phyloP scores from a whole-genome alignment of 2,113 vertebrate species.

The Seriola rivoliana region DNA sequence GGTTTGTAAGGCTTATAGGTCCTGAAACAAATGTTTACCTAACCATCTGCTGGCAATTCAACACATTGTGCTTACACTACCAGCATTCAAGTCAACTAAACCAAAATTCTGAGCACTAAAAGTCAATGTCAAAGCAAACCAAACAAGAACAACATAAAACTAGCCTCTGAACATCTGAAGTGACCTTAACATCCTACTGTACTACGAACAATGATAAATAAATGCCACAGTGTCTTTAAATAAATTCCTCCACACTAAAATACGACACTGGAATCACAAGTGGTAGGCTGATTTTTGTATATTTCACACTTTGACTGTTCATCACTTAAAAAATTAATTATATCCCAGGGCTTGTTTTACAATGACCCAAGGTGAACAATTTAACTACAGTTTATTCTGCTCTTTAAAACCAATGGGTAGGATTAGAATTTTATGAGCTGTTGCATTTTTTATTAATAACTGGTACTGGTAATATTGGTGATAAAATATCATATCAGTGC shows the following conservation, averaged over 20 bases:
- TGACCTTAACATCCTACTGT: not conserved
- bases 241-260: not conserved
- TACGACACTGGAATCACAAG: not conserved
- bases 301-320: not conserved
- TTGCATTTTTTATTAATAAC: not conserved
- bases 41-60: conserved; percentile 33
- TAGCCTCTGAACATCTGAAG: conserved; percentile 4
- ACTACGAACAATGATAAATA: conserved; percentile 4
- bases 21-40: conserved; percentile 37
- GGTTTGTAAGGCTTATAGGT: conserved; percentile 56
- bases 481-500: not conserved
- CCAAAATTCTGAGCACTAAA: conserved; percentile 15
- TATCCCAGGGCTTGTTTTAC: not conserved
- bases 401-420: not conserved
- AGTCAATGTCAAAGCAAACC: conserved; percentile 42
- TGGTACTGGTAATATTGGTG: not conserved
- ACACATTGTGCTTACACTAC: conserved; percentile 32
- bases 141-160: conserved; percentile 5
- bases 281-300: not conserved
- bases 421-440: not conserved
- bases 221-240: conserved; percentile 25
- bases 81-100: conserved; percentile 43
- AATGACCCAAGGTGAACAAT: not conserved
- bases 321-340: not conserved
- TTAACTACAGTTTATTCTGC: not conserved